Evolutionary conservation across 35 echinoderm and acorn worm genomes (phyloP).

Genomic region (Lytechinus variegatus): DNA sequence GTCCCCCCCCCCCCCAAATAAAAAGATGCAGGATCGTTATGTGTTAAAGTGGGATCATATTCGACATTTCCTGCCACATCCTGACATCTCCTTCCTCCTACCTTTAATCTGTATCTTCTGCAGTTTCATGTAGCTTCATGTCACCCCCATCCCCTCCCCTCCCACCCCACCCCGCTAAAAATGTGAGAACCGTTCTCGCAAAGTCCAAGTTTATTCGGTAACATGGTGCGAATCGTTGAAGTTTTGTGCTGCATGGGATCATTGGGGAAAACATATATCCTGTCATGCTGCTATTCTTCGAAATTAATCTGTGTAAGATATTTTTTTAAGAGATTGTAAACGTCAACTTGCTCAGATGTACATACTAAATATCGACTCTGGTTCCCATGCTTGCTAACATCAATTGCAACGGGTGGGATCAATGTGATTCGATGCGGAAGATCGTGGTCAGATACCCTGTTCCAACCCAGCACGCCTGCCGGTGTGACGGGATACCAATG

Average conservation of each 20-base stretch:
- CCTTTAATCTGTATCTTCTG: too few species aligned
- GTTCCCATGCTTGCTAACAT: constrained; percentile 44
- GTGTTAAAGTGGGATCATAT: too few species aligned
- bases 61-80: too few species aligned
- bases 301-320: neutral
- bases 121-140: too few species aligned
- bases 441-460: neutral
- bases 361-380: neutral
- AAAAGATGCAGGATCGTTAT: too few species aligned
- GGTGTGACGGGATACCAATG: neutral
- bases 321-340: neutral
- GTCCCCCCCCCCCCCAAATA: too few species aligned
- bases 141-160: too few species aligned
- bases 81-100: too few species aligned
- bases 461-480: neutral
- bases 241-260: neutral
- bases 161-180: too few species aligned
- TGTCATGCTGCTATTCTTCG: neutral
- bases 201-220: too few species aligned
- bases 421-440: neutral
- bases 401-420: constrained; percentile 34
- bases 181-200: too few species aligned
- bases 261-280: neutral
- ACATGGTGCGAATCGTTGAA: too few species aligned
- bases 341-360: neutral